Evolutionary conservation across 2,113 vertebrate species (phyloP).

Genomic region (Penelope pileata): DNA sequence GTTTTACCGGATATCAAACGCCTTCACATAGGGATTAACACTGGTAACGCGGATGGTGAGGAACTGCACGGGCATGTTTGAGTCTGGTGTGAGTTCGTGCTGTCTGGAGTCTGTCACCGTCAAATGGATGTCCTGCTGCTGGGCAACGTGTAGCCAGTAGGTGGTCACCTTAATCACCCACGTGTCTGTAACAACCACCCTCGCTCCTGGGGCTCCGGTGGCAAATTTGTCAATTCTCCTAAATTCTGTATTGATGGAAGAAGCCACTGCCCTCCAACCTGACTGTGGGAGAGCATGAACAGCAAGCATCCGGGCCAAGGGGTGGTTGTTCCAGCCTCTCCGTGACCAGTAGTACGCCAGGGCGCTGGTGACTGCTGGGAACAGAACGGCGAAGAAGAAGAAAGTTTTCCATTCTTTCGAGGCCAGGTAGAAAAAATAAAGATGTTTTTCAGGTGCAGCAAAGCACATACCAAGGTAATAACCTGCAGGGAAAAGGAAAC

Average conservation of each 20-base stretch:
- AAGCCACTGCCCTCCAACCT: constrained; percentile 84
- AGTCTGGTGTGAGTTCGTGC: constrained; percentile 88
- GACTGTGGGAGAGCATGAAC: constrained; percentile 78
- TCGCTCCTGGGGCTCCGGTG: constrained; percentile 84
- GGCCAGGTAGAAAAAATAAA: constrained; percentile 77
- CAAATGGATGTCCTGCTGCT: constrained; percentile 88
- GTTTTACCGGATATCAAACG: constrained; percentile 89
- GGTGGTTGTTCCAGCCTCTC: constrained; percentile 84
- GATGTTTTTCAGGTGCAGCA: constrained; percentile 87
- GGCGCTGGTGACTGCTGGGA: constrained; percentile 74
- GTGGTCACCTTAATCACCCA: constrained; percentile 94
- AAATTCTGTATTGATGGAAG: constrained; percentile 90
- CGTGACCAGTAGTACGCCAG: constrained; percentile 86
- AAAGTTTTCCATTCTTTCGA: constrained; percentile 82
- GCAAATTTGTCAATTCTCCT: constrained; percentile 93
- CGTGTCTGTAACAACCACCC: constrained; percentile 90
- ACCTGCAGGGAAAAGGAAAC: constrained; percentile 74
- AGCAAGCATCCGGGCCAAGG: constrained; percentile 79
- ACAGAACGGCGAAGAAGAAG: constrained; percentile 74
- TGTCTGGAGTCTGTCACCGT: constrained; percentile 87
- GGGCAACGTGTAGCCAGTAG: constrained; percentile 84
- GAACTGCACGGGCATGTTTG: constrained; percentile 86
- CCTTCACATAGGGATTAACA: constrained; percentile 77
- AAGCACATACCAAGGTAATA: constrained; percentile 94
- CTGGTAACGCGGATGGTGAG: constrained; percentile 88